A percentile compares a stretch with the other conserved stretches of the same genome.
Conservation (phyloP, 2,113 vertebrate genomes). For the Hyperoodon ampullatus region DNA sequence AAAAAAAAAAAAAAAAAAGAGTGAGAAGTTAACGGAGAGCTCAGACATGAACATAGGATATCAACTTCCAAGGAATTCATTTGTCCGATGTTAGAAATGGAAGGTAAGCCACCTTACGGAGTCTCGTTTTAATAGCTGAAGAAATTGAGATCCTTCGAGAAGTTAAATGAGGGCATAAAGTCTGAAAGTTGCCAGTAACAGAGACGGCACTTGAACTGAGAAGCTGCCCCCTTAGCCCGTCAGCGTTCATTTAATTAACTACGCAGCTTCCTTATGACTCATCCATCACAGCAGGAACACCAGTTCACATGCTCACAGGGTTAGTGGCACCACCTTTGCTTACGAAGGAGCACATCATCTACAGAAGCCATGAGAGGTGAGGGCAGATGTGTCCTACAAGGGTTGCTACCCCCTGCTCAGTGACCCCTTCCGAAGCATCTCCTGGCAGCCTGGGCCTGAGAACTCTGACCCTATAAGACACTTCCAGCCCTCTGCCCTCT, state of each 20-base stretch:
- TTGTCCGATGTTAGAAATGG: not conserved
- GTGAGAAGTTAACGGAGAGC: not conserved
- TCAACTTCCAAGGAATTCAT: not conserved
- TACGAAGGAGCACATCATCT: not conserved
- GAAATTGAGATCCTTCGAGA: not conserved
- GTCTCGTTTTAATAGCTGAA: not conserved
- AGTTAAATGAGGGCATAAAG: not conserved
- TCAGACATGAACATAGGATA: not conserved
- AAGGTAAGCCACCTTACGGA: not conserved
- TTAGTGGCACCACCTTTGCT: not conserved
- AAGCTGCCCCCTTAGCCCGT: not conserved
- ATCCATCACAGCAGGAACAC: not conserved
- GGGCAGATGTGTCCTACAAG: too few relatives aligned
- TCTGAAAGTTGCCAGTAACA: not conserved
- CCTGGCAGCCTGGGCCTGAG: not conserved
- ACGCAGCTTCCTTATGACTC: not conserved
- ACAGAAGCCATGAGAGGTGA: not conserved
- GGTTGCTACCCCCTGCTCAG: too few relatives aligned
- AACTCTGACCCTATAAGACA: too few relatives aligned
- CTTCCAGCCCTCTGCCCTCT: not conserved
- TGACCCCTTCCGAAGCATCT: not conserved
- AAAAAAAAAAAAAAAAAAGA: not conserved
- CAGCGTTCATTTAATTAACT: not conserved
- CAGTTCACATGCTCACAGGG: rapidly evolving
- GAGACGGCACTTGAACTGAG: not conserved